Conservation (phyloP, 2,797 vertebrate genomes). For the Enoplosus armatus region DNA sequence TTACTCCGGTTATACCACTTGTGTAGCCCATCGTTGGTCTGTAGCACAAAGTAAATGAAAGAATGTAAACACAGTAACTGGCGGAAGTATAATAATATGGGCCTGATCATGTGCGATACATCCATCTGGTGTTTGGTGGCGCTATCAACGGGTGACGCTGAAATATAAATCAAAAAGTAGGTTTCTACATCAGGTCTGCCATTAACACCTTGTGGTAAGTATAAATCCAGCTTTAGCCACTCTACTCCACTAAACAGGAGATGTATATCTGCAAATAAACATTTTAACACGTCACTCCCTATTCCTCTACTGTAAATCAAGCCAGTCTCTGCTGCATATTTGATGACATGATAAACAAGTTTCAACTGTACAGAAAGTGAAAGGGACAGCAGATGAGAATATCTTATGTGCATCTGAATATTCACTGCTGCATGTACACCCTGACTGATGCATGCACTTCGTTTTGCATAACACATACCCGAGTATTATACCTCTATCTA, state of each 20-base stretch:
- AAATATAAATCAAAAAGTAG: background rate
- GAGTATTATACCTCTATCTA: constrained; percentile 36
- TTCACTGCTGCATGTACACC: constrained; percentile 21
- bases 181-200: background rate
- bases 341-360: constrained; percentile 23
- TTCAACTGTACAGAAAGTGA: constrained; percentile 3
- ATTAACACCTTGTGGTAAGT: background rate
- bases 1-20: background rate
- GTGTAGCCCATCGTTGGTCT: background rate
- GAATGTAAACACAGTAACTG: background rate
- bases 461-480: constrained; percentile 55
- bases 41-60: constrained; percentile 4
- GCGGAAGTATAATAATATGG: background rate
- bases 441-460: constrained; percentile 18
- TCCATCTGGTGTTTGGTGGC: background rate
- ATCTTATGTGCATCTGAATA: constrained; percentile 40
- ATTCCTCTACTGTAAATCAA: constrained; percentile 1
- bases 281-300: background rate
- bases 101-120: no score
- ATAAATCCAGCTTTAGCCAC: background rate
- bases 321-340: background rate
- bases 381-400: constrained; percentile 15
- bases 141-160: background rate
- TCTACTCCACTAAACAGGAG: background rate
- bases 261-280: background rate